Evolutionary conservation across 2,113 vertebrate species (phyloP), one percentile per base, ranked within the genome.

Genomic region (Poecile atricapillus): DNA sequence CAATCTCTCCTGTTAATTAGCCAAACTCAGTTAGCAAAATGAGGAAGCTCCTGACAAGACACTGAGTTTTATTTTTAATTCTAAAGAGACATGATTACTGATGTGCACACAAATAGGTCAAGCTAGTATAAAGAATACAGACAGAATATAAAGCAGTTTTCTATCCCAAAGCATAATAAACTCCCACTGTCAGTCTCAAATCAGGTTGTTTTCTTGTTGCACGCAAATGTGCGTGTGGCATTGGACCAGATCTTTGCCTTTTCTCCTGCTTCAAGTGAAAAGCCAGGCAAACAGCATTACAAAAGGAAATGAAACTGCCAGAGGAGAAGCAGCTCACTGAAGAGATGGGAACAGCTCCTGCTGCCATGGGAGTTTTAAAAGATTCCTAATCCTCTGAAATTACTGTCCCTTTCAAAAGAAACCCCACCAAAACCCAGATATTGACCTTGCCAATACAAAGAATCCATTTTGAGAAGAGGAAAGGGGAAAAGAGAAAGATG

Each of bases 31-130:
- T 95, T 93, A 91, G 90, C 71, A 94, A 83, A 41, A n/a, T 15
- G 4, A 95, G 71, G 83, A 95, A 88, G 53, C 33, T 73, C 62
- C 85, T 91, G 94, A 93, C 82, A 95, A 96, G 69, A 65, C 89
- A 67, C 52, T 78, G 12, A 81, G 69, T 28, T 39, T 4, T 46
- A 46, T 74, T 80, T 83, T 62, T 62, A 39, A 46, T 83, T 89
- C 83, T 81, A 67, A 71, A 88, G 53, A 89, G 59, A 85, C 37
- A 46, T 31, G 37, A 83, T 92, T 93, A 84, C 76, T 78, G 77
- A 87, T 56, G 23, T 39, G 44, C 37, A 56, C 53, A 73, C 50
- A 91, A 94, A 85, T 35, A 87, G 39, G 63, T 86, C 67, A 78
- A 82, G 37, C 16, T 58, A 84, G 59, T 30, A 49, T n/a, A 75